Conservation (phyloP, 2,113 vertebrate genomes). For the Phasianus colchicus region DNA sequence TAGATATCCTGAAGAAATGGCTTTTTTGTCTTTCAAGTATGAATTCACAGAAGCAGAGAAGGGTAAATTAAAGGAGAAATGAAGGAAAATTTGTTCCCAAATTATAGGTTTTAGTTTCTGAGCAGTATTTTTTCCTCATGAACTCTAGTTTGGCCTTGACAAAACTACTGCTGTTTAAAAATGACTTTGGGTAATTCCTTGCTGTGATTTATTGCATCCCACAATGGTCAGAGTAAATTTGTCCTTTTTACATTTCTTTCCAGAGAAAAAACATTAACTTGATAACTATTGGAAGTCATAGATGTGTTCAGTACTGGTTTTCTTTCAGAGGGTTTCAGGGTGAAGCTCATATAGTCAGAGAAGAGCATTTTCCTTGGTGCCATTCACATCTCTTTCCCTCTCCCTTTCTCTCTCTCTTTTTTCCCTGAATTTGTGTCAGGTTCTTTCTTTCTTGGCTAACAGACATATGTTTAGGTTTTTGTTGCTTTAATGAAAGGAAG, state of each 20-base stretch:
- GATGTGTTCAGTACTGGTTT: neutral
- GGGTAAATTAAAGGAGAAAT: neutral
- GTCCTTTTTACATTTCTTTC: conserved; percentile 7
- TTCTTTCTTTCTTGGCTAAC: neutral
- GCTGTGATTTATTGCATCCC: neutral
- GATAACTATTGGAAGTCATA: conserved; percentile 22
- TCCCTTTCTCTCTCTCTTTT: neutral
- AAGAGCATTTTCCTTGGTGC: neutral
- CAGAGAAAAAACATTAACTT: conserved; percentile 17
- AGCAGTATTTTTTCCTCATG: neutral
- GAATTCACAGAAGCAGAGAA: neutral
- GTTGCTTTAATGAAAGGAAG: neutral
- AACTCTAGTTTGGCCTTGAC: neutral
- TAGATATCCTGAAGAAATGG: neutral
- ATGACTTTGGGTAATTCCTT: neutral
- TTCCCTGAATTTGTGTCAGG: neutral
- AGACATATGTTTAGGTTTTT: neutral
- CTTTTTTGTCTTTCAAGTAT: neutral
- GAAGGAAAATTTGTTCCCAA: neutral
- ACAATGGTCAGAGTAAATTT: neutral
- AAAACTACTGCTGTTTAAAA: neutral
- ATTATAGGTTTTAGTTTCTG: neutral
- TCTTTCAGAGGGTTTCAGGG: neutral
- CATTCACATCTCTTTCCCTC: no score
- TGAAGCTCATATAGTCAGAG: neutral